Percentiles rank a stretch among this genome's conserved stretches.
These are phyloP conservation scores for Microtus richardsoni DNA, from an alignment of 2,113 vertebrate species.

Conservation along the genomic window DNA sequence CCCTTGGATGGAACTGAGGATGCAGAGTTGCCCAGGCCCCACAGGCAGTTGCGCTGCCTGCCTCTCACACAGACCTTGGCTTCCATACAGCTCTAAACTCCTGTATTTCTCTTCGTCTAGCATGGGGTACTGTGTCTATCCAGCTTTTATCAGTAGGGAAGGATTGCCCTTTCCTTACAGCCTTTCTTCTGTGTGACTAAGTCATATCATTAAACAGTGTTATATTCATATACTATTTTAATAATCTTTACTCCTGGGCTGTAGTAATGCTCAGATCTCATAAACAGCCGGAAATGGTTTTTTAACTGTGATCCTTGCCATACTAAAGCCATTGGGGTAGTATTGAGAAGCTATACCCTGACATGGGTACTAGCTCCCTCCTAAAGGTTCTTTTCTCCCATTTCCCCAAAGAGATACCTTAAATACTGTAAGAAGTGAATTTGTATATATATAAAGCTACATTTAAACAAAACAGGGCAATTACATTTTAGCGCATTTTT, in stretches of 20 bases:
- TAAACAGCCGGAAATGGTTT: not conserved
- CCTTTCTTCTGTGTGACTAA: not conserved
- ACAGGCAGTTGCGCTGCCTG: not conserved
- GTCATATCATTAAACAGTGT: not conserved
- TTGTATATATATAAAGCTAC: conserved; percentile 11
- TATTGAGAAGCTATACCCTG: not conserved
- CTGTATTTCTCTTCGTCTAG: not conserved
- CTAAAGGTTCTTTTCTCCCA: not conserved
- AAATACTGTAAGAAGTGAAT: not conserved
- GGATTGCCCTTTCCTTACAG: not conserved
- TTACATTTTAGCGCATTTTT: conserved; percentile 2
- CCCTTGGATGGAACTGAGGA: not conserved
- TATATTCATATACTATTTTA: not conserved
- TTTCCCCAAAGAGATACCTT: conserved; percentile 2
- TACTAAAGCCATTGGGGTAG: no score
- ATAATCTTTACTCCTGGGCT: not conserved
- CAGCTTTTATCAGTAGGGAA: not conserved
- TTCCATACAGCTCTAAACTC: not conserved
- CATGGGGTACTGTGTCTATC: not conserved
- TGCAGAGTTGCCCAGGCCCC: not conserved
- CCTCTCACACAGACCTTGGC: not conserved
- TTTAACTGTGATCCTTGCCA: not conserved
- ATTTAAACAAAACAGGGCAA: conserved; percentile 34
- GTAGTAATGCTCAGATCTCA: not conserved
- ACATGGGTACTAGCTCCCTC: not conserved